Evolutionary conservation across 2,113 vertebrate species (phyloP).

Genomic region (Urocynchramus pylzowi): DNA sequence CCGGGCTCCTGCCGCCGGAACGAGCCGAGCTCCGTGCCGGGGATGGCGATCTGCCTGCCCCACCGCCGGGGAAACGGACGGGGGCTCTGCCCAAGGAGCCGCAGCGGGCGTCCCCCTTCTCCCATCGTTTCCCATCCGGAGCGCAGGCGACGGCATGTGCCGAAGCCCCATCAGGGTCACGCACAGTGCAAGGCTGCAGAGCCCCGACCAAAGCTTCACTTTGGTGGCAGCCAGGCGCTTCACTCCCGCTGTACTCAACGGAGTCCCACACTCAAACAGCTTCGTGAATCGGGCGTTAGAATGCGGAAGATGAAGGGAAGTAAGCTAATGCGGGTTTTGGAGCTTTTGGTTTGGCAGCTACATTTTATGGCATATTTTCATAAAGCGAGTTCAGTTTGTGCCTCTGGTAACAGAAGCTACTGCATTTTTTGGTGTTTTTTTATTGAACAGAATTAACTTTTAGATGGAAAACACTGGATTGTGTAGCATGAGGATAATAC

Average conservation of each 20-base stretch:
- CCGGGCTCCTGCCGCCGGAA: rapidly evolving
- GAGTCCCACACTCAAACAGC: neutral
- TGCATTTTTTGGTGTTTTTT: rapidly evolving
- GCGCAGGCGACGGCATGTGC: rapidly evolving
- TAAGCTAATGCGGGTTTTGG: neutral
- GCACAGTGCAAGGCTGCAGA: neutral
- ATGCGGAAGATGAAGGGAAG: neutral
- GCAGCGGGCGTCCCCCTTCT: rapidly evolving
- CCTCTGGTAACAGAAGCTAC: neutral
- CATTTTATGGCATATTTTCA: neutral
- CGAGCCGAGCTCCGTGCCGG: rapidly evolving
- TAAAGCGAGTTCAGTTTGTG: neutral
- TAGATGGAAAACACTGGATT: neutral
- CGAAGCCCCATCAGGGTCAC: rapidly evolving
- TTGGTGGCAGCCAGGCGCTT: rapidly evolving
- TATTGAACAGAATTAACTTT: neutral
- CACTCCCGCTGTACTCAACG: neutral
- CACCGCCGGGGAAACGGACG: rapidly evolving
- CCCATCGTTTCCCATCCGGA: rapidly evolving
- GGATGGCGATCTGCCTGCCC: rapidly evolving
- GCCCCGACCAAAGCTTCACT: neutral
- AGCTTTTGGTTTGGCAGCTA: neutral
- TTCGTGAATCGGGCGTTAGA: neutral
- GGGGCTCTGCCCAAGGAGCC: neutral
- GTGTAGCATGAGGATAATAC: neutral